Conservation (phyloP, 2,888 invertebrate species). For the Acleris laterana region DNA sequence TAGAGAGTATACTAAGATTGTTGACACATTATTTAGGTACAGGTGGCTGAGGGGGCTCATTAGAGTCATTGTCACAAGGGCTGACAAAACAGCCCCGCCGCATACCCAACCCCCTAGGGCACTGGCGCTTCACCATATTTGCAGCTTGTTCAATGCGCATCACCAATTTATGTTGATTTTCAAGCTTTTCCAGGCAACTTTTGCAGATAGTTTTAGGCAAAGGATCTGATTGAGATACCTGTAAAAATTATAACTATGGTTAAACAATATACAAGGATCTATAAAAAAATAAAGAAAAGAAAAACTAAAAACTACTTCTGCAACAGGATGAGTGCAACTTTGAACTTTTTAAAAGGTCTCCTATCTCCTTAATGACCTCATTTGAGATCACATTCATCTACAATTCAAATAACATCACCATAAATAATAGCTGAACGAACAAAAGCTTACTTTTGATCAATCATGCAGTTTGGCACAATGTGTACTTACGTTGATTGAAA, state of each 20-base stretch:
- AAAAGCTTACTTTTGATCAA: no score
- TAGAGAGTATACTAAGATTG: conserved; percentile 15
- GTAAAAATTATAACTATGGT: conserved; percentile 45
- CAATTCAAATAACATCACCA: no score
- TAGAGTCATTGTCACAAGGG: conserved; percentile 50
- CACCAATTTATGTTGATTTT: conserved; percentile 81
- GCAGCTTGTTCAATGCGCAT: conserved; percentile 77
- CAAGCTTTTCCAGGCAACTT: conserved; percentile 84
- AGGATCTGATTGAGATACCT: conserved; percentile 87
- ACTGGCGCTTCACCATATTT: conserved; percentile 67
- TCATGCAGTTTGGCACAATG: neutral
- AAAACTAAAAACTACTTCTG: no score
- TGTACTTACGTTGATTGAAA: conserved; percentile 90
- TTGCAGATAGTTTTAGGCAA: conserved; percentile 89
- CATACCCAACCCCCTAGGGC: conserved; percentile 50
- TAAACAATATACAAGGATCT: neutral
- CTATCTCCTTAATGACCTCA: no score
- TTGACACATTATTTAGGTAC: conserved; percentile 39
- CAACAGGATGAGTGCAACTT: no score
- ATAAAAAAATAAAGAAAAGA: neutral
- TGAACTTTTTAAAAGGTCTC: no score
- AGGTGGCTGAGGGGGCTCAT: conserved; percentile 49
- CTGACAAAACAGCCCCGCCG: conserved; percentile 51
- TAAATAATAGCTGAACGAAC: no score
- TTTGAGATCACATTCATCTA: no score